Evolutionary conservation across 37 sponge, comb jelly and placozoan genomes (phyloP), one percentile per base, ranked within the genome.

Genomic region (Ephydatia muelleri): DNA sequence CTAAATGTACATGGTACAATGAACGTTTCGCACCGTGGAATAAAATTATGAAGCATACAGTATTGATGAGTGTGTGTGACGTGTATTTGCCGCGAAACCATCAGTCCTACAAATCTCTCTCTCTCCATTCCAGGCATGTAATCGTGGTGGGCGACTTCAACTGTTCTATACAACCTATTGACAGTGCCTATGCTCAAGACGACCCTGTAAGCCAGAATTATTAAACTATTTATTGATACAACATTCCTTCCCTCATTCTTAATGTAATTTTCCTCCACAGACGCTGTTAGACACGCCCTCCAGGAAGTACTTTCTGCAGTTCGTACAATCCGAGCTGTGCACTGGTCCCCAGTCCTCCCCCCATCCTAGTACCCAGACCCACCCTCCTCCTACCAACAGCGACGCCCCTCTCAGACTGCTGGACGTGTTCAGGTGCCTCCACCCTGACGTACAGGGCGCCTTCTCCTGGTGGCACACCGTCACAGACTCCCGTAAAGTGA

Each of bases 391-490:
- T 33, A 11, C 78, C 22, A 5, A 11, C 43, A 33, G 33, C 6
- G 35, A 3, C 49, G 5, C 65, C 30, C 26, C 13, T 8, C 28
- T 8, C 23, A 21, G 34, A 5, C 25, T 38, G 2, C 75, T 95
- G 65, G 98, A 97, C 71, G 72, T 85, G 0, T 95, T 89, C 82
- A 78, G 98, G 16, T 70, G 80, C 73, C 87, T 93, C 47, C 84
- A 97, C 43, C 91, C 94, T 5, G 34, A 30, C 1, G 49, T 27
- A 22, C 65, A 37, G 49, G 82, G 89, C 12, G 88, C 94, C 28
- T 97, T 89, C 86, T 93, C 96, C n/a, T 97, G 98, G 57, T 97
- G 98, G 98, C 85, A 88, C 31, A 93, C 98, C 0, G 64, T 87
- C 19, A 80, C 91, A 0, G 88, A 85, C 39, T 83, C 88, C 57